Base-by-base conservation (phyloP, 2,888 invertebrate genomes). In the Cyclophora albipunctata region DNA sequence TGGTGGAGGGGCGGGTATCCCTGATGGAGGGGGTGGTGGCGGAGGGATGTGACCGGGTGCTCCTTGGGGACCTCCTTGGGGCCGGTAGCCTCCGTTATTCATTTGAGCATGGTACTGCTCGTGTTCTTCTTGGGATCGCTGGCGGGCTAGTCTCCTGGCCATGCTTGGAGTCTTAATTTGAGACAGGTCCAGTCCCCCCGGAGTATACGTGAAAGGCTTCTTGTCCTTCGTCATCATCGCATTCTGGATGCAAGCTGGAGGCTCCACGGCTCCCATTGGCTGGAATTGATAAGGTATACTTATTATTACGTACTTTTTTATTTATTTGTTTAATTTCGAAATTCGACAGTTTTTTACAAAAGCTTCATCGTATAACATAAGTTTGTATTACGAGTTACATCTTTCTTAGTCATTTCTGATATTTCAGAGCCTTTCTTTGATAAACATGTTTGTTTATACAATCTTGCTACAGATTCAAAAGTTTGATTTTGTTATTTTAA, bases 201-300 rank as follows among this genome's bases (percentile, higher is more conserved):
- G 97, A 20, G 97, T 96, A 79, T 98, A 98, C n/a, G 97, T 97
- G 78, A 98, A 98, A 6, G 97, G 97, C 73, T 97, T 97, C 82
- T 97, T 98, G 82, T 97, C 97, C 84, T 97, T 97, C 68, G 95
- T 96, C 93, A 96, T 93, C 96, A 96, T 96, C 40, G 97, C 96
- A 79, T 96, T 96, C 77, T 96, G 96, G 51, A 97, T 94, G 65
- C 96, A 96, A 58, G 94, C 93, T 56, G 97, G 97, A 44, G 96
- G 96, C 73, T 95, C 95, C 46, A 78, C 63, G 53, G 56, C 63
- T 5, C 84, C 84, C 81, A 84, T 84, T 51, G 83, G 83, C 89
- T 89, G 86, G 50, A 88, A 89, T 61, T 56, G 3, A 60, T 49
- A 64, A 54, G 20, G 20, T 58, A 53, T 43, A 47, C 42, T 47